phyloP scores from a whole-genome alignment of 2,113 vertebrate species.

The Melanerpes formicivorus region DNA sequence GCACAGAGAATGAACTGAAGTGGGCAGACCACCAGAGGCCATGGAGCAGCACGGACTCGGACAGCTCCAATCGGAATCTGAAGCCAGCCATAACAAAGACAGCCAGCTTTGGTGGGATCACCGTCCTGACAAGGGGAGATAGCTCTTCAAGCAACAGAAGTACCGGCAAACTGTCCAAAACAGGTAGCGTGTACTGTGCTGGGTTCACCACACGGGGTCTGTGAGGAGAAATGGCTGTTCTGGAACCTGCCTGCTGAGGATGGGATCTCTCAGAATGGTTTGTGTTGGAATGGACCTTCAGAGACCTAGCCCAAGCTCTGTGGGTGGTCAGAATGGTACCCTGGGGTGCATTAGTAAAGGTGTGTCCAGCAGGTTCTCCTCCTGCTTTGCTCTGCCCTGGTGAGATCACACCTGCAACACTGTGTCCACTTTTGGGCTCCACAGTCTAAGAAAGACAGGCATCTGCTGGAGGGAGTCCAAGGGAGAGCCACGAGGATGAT shows the following conservation, averaged over 20 bases:
- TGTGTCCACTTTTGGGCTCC: too few species aligned
- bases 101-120: constrained; percentile 84
- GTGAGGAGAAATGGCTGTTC: neutral
- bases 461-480: too few species aligned
- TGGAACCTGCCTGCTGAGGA: neutral
- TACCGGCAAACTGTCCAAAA: constrained; percentile 85
- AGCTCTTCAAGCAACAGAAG: constrained; percentile 81
- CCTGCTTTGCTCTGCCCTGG: too few species aligned
- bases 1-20: constrained; percentile 87
- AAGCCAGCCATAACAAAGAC: constrained; percentile 85
- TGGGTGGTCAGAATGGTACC: neutral
- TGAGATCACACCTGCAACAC: too few species aligned
- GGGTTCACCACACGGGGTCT: neutral
- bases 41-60: constrained; percentile 97
- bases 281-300: neutral
- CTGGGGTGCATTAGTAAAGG: too few species aligned
- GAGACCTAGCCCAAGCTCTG: neutral
- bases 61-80: constrained; percentile 86
- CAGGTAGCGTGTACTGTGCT: constrained; percentile 81
- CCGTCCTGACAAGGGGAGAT: constrained; percentile 81
- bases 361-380: too few species aligned
- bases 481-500: too few species aligned
- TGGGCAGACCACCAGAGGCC: constrained; percentile 89
- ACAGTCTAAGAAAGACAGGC: too few species aligned
- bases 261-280: neutral